These are phyloP conservation scores for Porites evermanni DNA, from an alignment of 92 coral and sea anemone genomes.

Conservation along the genomic window DNA sequence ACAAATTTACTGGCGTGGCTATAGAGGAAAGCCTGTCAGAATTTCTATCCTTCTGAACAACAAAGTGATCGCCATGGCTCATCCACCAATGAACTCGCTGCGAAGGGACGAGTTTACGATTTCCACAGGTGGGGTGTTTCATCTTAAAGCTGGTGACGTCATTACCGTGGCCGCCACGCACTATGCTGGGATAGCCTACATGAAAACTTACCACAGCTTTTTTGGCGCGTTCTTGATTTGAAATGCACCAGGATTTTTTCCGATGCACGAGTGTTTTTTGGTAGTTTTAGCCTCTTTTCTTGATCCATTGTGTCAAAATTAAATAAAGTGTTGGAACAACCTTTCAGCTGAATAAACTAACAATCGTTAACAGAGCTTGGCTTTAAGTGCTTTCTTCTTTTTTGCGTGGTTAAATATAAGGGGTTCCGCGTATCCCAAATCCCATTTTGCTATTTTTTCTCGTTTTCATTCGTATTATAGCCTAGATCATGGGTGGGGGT, in stretches of 20 bases:
- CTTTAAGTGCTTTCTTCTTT: too few relatives aligned
- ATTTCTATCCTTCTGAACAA: slow-evolving; percentile 18
- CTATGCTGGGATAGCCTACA: background rate
- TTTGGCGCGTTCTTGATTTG: slow-evolving; percentile 40
- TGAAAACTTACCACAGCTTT: slow-evolving; percentile 20
- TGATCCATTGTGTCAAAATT: background rate
- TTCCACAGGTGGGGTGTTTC: slow-evolving; percentile 30
- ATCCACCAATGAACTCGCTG: background rate
- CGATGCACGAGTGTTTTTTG: background rate
- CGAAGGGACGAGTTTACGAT: background rate
- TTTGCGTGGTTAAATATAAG: too few relatives aligned
- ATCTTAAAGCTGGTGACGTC: slow-evolving; percentile 36
- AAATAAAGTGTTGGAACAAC: too few relatives aligned
- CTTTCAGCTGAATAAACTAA: background rate
- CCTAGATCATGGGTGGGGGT: too few relatives aligned
- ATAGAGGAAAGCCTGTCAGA: slow-evolving; percentile 22
- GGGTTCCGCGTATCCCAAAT: too few relatives aligned
- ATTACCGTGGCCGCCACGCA: background rate
- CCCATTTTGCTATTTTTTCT: too few relatives aligned
- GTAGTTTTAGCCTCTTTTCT: background rate
- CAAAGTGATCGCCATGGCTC: slow-evolving; percentile 20
- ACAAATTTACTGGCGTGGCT: slow-evolving; percentile 28
- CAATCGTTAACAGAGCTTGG: too few relatives aligned
- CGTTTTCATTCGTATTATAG: too few relatives aligned
- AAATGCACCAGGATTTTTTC: background rate